A percentile compares a stretch with the other conserved stretches of the same genome.
Evolutionary conservation across 2,113 vertebrate genomes (phyloP).

Genomic region (Catharus fuscescens): DNA sequence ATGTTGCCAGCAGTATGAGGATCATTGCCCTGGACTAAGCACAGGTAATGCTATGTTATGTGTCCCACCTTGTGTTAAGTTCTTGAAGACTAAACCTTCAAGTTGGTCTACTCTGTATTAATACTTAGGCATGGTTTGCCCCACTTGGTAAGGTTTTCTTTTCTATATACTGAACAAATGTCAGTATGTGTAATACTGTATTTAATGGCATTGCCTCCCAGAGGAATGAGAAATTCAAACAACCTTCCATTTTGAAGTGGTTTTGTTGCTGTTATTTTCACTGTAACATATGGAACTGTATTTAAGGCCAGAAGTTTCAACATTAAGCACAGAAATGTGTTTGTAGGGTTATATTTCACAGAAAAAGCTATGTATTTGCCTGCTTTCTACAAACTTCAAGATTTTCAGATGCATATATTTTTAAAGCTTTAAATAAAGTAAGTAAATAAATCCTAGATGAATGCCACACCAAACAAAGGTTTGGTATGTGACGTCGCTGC

Average conservation of each 20-base stretch:
- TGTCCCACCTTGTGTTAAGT: background rate
- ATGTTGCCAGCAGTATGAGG: background rate
- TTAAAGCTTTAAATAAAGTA: background rate
- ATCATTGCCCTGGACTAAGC: background rate
- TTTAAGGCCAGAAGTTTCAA: background rate
- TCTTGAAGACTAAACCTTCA: background rate
- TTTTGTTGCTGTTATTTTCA: background rate
- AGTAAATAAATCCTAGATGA: background rate
- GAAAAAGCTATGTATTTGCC: constrained; percentile 21
- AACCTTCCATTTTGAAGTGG: background rate
- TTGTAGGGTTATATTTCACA: constrained; percentile 36
- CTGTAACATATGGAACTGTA: background rate
- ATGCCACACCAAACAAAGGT: background rate
- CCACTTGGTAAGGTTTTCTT: background rate
- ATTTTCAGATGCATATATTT: constrained; percentile 29
- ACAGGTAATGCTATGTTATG: background rate
- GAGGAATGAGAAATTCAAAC: background rate
- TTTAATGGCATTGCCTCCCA: background rate
- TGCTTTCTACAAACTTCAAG: background rate
- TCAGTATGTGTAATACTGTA: background rate
- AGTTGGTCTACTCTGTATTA: background rate
- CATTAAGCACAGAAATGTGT: background rate
- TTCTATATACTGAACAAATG: background rate
- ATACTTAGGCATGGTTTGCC: background rate
- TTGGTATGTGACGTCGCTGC: background rate